Evolutionary conservation across 64 coral and sea anemone species (phyloP).

Genomic region (Dendronephthya gigantea): DNA sequence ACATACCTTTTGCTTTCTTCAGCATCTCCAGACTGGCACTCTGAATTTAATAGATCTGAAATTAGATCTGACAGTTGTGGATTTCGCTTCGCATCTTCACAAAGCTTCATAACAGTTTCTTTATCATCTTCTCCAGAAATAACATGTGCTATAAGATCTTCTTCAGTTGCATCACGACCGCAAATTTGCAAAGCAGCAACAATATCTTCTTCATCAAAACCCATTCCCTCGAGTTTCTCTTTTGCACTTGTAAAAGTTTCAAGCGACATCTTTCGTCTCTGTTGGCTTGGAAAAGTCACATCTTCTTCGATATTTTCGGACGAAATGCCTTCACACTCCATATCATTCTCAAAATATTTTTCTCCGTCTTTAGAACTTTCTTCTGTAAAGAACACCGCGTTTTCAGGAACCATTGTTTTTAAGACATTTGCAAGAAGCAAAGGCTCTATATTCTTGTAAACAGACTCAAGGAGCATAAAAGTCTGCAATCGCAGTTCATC

Average conservation of each 20-base stretch:
- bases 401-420: neutral
- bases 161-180: slow-evolving; percentile 27
- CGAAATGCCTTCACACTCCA: neutral
- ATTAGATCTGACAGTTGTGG: neutral
- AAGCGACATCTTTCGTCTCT: neutral
- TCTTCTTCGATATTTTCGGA: neutral
- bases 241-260: neutral
- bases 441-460: slow-evolving; percentile 9
- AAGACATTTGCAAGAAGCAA: neutral
- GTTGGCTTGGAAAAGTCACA: neutral
- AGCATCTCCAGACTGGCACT: neutral
- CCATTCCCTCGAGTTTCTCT: neutral
- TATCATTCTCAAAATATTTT: neutral
- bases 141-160: slow-evolving; percentile 25
- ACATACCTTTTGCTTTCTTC: neutral
- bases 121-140: slow-evolving; percentile 19
- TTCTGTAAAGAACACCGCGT: neutral
- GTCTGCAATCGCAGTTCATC: slow-evolving; percentile 28
- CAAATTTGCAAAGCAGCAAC: slow-evolving; percentile 17
- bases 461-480: slow-evolving; percentile 47
- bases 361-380: neutral
- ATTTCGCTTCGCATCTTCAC: slow-evolving; percentile 17
- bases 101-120: slow-evolving; percentile 21
- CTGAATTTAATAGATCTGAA: neutral
- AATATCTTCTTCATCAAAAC: slow-evolving; percentile 21